Evolutionary conservation across 2,888 invertebrate species (phyloP).

Genomic region (Sepiola atlantica): DNA sequence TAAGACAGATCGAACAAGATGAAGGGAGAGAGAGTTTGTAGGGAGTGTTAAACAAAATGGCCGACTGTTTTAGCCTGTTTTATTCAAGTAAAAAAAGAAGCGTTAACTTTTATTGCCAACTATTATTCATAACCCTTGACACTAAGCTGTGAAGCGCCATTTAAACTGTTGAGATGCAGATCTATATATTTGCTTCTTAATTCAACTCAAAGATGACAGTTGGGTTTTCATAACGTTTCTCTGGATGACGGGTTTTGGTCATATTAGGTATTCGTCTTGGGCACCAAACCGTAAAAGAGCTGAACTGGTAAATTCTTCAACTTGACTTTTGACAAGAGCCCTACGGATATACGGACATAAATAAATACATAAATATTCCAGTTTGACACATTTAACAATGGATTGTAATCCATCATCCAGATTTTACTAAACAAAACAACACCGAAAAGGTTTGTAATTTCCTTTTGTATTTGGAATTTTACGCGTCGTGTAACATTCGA

Average conservation of each 20-base stretch:
- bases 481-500: not conserved
- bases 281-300: not conserved
- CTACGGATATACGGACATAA: not conserved
- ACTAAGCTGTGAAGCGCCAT: not conserved
- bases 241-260: not conserved
- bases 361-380: not conserved
- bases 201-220: not conserved
- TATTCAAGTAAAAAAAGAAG: not conserved
- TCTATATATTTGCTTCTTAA: not conserved
- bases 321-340: not conserved
- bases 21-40: not conserved
- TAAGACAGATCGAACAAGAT: not conserved
- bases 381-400: not conserved
- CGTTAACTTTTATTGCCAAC: not conserved
- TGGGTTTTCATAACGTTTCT: not conserved
- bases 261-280: not conserved
- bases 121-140: not conserved
- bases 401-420: not conserved
- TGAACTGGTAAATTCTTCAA: not conserved
- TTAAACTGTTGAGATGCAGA: not conserved
- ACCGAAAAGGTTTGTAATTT: not conserved
- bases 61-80: not conserved
- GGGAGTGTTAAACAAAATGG: not conserved
- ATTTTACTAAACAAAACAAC: not conserved
- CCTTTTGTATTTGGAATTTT: not conserved